Percentiles rank a stretch among this genome's conserved stretches.
Conservation (phyloP, 2,888 invertebrate species). For the Salpingus planirostris region DNA sequence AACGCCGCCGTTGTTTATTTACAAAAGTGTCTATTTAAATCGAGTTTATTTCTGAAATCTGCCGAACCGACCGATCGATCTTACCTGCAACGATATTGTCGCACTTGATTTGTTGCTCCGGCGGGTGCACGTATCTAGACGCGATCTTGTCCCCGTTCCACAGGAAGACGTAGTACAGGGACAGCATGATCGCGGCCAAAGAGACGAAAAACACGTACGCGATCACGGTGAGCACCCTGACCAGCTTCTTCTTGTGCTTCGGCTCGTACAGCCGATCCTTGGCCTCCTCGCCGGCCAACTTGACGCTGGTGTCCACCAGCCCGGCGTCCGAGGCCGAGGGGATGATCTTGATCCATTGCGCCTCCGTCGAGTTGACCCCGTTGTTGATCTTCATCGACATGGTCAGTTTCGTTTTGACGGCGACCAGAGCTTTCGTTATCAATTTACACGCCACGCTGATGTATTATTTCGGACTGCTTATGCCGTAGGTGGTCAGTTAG, state of each 20-base stretch:
- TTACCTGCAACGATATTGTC: constrained; percentile 27
- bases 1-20: too few species aligned
- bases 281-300: constrained; percentile 55
- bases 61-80: too few species aligned
- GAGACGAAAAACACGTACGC: constrained; percentile 93
- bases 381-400: constrained; percentile 52
- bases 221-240: constrained; percentile 85
- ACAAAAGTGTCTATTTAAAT: too few species aligned
- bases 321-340: too few species aligned
- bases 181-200: constrained; percentile 85
- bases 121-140: constrained; percentile 14
- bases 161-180: constrained; percentile 88
- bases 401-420: constrained; percentile 27
- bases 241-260: constrained; percentile 78
- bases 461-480: too few species aligned
- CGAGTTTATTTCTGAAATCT: too few species aligned
- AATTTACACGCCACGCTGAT: constrained; percentile 23
- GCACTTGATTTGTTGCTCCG: constrained; percentile 14
- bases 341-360: constrained; percentile 32
- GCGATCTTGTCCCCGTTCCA: constrained; percentile 69
- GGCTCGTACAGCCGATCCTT: constrained; percentile 70
- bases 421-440: constrained; percentile 13
- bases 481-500: too few species aligned
- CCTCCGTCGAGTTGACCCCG: constrained; percentile 40
- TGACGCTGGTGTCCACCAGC: constrained; percentile 49